These are phyloP conservation scores for Theretra japonica DNA, from an alignment of 2,888 invertebrate genomes.

Conservation along the genomic window DNA sequence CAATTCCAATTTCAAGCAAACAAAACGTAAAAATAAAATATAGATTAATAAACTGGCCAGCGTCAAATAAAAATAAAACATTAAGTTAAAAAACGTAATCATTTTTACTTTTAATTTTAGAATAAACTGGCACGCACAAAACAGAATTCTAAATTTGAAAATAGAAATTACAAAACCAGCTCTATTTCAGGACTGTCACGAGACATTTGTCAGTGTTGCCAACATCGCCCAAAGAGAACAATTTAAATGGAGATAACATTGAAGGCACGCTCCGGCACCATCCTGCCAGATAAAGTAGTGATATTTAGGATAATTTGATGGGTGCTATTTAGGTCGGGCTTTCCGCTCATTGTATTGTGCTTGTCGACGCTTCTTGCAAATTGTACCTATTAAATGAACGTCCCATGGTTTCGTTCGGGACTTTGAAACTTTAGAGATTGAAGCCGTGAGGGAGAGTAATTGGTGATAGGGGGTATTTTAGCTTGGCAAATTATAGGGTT, in stretches of 20 bases:
- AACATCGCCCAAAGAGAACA: constrained; percentile 17
- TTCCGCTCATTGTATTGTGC: constrained; percentile 15
- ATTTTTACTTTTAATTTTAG: neutral
- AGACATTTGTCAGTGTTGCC: constrained; percentile 21
- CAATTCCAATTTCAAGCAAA: neutral
- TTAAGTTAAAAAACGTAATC: too few species aligned
- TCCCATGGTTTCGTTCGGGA: constrained; percentile 20
- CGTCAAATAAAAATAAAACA: neutral
- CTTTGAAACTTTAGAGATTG: neutral
- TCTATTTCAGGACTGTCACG: constrained; percentile 6
- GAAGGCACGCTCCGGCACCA: neutral
- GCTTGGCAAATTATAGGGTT: neutral
- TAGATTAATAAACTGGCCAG: neutral
- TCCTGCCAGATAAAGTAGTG: constrained; percentile 1
- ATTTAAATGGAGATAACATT: constrained; percentile 28
- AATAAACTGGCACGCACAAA: neutral
- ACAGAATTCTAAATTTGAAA: neutral
- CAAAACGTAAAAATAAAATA: neutral
- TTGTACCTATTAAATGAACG: constrained; percentile 9
- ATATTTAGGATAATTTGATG: constrained; percentile 45
- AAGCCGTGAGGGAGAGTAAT: neutral
- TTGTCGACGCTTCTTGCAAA: constrained; percentile 14
- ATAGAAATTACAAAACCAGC: neutral
- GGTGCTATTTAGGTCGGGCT: constrained; percentile 35
- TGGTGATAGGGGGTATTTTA: neutral